A percentile compares a stretch with the other conserved stretches of the same genome.
These are phyloP conservation scores for Phaethon lepturus DNA, from an alignment of 2,113 vertebrate genomes.

Conservation along the genomic window DNA sequence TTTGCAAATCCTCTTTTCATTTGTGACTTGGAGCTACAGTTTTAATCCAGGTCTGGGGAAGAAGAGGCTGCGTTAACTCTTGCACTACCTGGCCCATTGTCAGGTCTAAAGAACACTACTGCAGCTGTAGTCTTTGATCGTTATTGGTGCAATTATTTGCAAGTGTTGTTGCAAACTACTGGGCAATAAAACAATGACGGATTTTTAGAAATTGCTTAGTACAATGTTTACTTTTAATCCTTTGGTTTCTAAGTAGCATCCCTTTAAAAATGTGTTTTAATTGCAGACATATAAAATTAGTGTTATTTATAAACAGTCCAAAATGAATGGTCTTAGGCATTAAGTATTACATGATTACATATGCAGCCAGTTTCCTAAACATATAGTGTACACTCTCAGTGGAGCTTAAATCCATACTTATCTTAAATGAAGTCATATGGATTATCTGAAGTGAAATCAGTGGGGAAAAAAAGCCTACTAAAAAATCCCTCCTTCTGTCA, in stretches of 20 bases:
- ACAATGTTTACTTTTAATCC: neutral
- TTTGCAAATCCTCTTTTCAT: neutral
- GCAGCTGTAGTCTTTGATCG: neutral
- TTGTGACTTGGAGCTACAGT: neutral
- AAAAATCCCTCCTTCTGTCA: neutral
- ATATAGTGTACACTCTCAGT: neutral
- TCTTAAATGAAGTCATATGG: neutral
- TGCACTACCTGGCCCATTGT: neutral
- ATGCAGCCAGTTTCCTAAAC: neutral
- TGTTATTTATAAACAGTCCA: neutral
- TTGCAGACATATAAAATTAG: neutral
- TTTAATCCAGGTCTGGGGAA: neutral
- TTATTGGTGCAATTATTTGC: neutral
- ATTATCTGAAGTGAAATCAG: neutral
- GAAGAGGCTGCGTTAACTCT: neutral
- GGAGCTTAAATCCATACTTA: neutral
- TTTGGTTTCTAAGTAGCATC: neutral
- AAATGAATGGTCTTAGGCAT: neutral
- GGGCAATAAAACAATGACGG: neutral
- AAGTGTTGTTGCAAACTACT: neutral
- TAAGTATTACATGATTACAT: neutral
- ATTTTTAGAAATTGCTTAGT: conserved; percentile 2
- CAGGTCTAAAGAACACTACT: neutral
- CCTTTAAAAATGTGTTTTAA: neutral
- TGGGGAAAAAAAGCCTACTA: neutral